phyloP scores from a whole-genome alignment of 2,797 vertebrate species.

The Scleropages formosus region DNA sequence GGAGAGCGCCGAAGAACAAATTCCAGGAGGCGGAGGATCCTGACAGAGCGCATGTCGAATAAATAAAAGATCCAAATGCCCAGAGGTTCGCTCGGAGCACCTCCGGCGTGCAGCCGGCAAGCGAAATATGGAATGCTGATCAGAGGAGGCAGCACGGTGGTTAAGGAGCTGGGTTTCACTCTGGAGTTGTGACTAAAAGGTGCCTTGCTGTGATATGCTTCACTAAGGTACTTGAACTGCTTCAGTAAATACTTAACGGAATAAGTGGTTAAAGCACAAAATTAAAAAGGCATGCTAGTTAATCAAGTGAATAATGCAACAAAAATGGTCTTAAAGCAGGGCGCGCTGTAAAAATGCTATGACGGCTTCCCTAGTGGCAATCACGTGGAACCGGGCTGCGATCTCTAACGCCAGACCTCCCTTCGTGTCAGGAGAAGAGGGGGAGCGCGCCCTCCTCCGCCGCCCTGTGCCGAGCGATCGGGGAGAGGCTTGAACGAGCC shows the following conservation, averaged over 20 bases:
- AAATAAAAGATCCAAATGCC: constrained; percentile 32
- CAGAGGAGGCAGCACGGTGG: neutral
- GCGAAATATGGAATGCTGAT: neutral
- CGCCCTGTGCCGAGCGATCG: neutral
- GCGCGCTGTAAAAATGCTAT: too few species aligned
- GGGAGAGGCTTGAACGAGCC: neutral
- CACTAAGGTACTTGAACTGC: too few species aligned
- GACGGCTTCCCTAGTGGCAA: neutral
- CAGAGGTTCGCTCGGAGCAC: constrained; percentile 6
- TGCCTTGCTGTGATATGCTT: too few species aligned
- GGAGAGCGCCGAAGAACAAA: constrained; percentile 38
- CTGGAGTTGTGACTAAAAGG: too few species aligned
- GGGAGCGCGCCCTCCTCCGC: neutral
- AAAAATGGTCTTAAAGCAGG: too few species aligned
- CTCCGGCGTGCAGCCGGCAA: neutral
- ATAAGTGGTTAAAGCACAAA: too few species aligned
- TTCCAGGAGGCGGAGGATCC: constrained; percentile 19
- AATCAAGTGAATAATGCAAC: too few species aligned
- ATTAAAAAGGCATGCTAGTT: too few species aligned
- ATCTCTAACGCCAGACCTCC: constrained; percentile 12
- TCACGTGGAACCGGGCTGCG: neutral
- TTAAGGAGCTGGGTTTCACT: neutral
- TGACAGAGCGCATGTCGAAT: constrained; percentile 29
- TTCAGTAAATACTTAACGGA: too few species aligned
- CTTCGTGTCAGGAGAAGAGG: constrained; percentile 6